Evolutionary conservation across 1,140 invertebrate genomes (phyloP).

Genomic region (Listronotus oregonensis): DNA sequence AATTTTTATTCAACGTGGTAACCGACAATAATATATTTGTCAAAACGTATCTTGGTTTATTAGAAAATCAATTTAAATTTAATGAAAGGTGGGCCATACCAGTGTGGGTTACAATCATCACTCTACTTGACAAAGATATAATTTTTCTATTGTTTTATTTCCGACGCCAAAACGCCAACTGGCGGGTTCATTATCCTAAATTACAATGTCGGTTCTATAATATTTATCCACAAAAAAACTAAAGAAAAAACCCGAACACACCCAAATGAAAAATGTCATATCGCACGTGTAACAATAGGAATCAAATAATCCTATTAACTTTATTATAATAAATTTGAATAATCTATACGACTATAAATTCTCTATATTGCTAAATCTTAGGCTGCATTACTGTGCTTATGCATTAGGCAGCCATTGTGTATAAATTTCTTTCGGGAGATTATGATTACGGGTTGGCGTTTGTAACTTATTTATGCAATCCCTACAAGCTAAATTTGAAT

Average conservation of each 20-base stretch:
- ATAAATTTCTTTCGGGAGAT: conserved; percentile 19
- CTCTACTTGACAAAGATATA: conserved; percentile 11
- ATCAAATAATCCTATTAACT: conserved; percentile 40
- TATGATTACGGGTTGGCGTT: conserved; percentile 29
- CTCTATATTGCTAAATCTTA: conserved; percentile 37
- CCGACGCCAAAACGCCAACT: conserved; percentile 37
- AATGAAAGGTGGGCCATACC: conserved; percentile 24
- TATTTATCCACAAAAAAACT: conserved; percentile 7
- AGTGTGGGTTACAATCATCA: conserved; percentile 24
- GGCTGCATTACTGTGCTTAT: conserved; percentile 32
- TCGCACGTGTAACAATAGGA: conserved; percentile 34
- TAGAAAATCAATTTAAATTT: conserved; percentile 2
- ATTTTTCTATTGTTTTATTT: conserved; percentile 38
- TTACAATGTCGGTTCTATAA: conserved; percentile 19
- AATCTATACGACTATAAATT: conserved; percentile 37
- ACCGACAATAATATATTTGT: no score
- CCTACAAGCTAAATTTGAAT: conserved; percentile 21
- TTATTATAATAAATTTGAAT: conserved; percentile 40
- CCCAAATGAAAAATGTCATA: conserved; percentile 34
- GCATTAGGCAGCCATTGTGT: conserved; percentile 36
- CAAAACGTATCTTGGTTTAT: no score
- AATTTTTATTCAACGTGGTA: no score
- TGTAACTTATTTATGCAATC: conserved; percentile 36
- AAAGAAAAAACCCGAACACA: conserved; percentile 18
- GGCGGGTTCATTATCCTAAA: conserved; percentile 33